Conservation (phyloP, 2,888 invertebrate genomes). For the Meganola albula region DNA sequence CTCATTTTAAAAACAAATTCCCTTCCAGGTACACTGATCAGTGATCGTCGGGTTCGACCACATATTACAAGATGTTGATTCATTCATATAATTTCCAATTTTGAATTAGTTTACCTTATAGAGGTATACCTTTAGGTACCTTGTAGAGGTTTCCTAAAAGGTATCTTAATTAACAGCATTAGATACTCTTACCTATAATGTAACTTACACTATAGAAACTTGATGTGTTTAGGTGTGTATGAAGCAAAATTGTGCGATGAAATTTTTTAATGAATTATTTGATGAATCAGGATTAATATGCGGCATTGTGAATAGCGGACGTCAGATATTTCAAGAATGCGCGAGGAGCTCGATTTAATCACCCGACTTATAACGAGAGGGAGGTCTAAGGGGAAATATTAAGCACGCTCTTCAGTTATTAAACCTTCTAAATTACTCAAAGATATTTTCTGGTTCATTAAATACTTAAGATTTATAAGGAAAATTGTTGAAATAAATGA, state of each 20-base stretch:
- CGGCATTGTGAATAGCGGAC: conserved; percentile 52
- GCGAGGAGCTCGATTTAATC: conserved; percentile 68
- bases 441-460: conserved; percentile 64
- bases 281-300: conserved; percentile 58
- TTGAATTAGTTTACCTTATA: too few relatives aligned
- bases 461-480: conserved; percentile 52
- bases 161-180: too few relatives aligned
- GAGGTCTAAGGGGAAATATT: conserved; percentile 47
- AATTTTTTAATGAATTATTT: conserved; percentile 42
- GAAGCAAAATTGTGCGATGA: conserved; percentile 40
- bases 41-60: too few relatives aligned
- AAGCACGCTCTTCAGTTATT: conserved; percentile 67
- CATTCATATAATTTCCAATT: too few relatives aligned
- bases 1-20: too few relatives aligned
- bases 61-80: too few relatives aligned
- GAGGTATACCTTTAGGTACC: too few relatives aligned
- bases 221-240: too few relatives aligned
- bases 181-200: too few relatives aligned
- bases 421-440: conserved; percentile 58
- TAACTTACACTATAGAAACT: too few relatives aligned
- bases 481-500: conserved; percentile 35
- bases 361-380: conserved; percentile 59
- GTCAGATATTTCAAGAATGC: conserved; percentile 50
- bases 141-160: too few relatives aligned
- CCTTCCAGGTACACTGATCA: too few relatives aligned